Evolutionary conservation across 2,797 vertebrate species (phyloP), one percentile per base, ranked within the genome.

Genomic region (Tenualosa thibaudeaui): DNA sequence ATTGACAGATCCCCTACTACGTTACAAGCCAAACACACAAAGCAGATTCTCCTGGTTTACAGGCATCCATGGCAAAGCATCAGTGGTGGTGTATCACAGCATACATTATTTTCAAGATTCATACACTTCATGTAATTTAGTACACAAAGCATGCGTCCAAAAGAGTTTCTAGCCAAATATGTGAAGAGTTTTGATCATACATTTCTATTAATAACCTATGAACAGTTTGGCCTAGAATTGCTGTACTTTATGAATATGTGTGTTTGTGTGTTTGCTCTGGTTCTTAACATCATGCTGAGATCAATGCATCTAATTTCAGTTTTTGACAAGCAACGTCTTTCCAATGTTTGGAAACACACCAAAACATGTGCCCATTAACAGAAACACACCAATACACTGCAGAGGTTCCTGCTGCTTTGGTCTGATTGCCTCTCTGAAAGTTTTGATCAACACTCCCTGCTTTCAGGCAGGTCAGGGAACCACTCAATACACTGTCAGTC

Each of bases 281-380:
- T 71, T 37, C 65, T 37, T 13, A 13, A 65, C 26, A 68, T 17
- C 65, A 71, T 71, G 65, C 65, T 71, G 65, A 71, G 65, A 71
- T 71, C 31, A 71, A 37, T 71, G 65, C 31, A 5, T 71, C 65
- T 37, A 17, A 71, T 71, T 71, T 71, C 13, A 13, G 15, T 71
- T 71, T 71, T 31, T 40, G 15, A 43, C 15, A 43, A 17, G 31
- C 68, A 3, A 37, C 37, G 15, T 75, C 68, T 43, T 75, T 19
- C 37, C 68, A 7, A 2, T 13, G 37, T 75, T 40, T 75, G 5
- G 15, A 75, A 43, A 75, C 37, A 75, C 9, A 75, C 37, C 26
- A 19, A 78, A 46, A 78, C 37, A 46, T 46, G 17, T 7, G 12
- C 40, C 26, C 40, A 75, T 43, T 17, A 75, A 5, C 37, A 78